Base-by-base conservation (phyloP, 2,113 vertebrate genomes). In the Pachyramphus minor region DNA sequence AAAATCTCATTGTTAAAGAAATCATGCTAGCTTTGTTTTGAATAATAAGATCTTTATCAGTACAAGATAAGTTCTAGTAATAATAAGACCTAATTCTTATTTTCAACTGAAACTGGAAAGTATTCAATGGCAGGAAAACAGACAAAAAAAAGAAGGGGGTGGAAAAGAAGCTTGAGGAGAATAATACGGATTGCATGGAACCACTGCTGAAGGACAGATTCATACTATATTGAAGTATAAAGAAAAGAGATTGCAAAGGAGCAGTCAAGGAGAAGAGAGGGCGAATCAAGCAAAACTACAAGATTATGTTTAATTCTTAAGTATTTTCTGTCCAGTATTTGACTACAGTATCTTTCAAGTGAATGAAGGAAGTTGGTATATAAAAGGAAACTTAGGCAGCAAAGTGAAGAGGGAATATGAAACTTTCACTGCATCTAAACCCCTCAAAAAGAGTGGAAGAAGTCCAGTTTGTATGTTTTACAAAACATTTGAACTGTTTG, bases 1-100 rank as follows among this genome's bases (percentile, higher is more conserved):
- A 89, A 94, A 96, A 92, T 80, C 83, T 76, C 47, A 80, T 81
- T 96, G 91, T 96, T 96, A 95, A 93, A 86, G 69, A 95, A 96
- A 83, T 58, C 3, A 2, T 75, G 35, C 24, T 91, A 58, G 71
- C 92, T 85, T 95, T 93, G 52, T 91, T 94, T 79, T 79, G 58
- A 47, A 55, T 89, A 84, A 67, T 72, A 41, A 86, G 81, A 45
- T 84, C 82, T 93, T 73, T 91, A 79, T 94, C 67, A 45, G 44
- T 74, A 53, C 45, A 74, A 73, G 71, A 85, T 91, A 66, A 73
- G 63, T 75, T 83, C 42, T 92, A 39, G 13, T 49, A 71, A 60
- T 77, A 80, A 64, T 69, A 64, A 92, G 84, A 73, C 28, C 21
- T 93, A 89, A 96, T 87, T 50, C 28, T 62, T 95, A 58, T 55